Evolutionary conservation across 2,888 invertebrate genomes (phyloP).

Genomic region (Drosophila eohydei): DNA sequence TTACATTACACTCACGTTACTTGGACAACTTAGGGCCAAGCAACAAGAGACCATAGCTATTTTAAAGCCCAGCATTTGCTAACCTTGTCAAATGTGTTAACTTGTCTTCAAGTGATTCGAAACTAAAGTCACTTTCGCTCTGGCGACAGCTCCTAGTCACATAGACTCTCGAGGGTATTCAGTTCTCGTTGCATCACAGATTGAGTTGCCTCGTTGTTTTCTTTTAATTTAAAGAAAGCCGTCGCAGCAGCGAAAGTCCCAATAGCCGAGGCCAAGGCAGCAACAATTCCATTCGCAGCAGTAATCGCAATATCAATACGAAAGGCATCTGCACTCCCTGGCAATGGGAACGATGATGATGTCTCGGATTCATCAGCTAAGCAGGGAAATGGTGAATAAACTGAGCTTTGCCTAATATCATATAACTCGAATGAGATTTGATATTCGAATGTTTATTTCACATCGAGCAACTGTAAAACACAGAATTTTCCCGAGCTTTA

Average conservation of each 20-base stretch:
- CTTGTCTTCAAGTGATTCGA: neutral
- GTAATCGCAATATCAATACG: conserved; percentile 39
- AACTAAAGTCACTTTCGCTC: neutral
- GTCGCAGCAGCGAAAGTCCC: neutral
- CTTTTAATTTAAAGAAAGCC: conserved; percentile 27
- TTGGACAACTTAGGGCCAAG: neutral
- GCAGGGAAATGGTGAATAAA: neutral
- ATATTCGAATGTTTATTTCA: neutral
- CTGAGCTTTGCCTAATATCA: neutral
- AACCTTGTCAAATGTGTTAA: no score
- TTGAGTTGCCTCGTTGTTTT: neutral
- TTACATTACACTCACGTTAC: neutral
- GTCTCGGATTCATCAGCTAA: neutral
- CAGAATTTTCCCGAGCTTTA: neutral
- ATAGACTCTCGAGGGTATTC: neutral
- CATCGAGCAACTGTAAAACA: neutral
- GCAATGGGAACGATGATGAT: neutral
- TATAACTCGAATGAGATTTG: no score
- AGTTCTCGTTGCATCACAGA: neutral
- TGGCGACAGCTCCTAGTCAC: neutral
- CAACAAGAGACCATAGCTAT: no score
- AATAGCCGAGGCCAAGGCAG: conserved; percentile 1
- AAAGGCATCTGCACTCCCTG: conserved; percentile 1
- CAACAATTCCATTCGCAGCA: conserved; percentile 18
- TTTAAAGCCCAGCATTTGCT: neutral